Conservation (phyloP, 2,888 invertebrate genomes). For the Endomychus coccineus region DNA sequence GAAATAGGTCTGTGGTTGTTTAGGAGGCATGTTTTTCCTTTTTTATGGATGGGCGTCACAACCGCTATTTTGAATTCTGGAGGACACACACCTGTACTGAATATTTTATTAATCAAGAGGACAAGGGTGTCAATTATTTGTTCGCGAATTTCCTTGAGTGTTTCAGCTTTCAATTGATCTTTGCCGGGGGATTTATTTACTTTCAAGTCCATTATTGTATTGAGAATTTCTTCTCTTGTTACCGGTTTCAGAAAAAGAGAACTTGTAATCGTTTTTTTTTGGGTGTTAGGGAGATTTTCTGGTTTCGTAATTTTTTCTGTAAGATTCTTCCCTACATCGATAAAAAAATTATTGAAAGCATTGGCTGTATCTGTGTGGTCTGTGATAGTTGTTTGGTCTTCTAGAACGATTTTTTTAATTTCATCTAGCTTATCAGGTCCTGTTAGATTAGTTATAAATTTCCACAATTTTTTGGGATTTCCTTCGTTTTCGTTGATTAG, state of each 20-base stretch:
- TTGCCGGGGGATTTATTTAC: constrained; percentile 4
- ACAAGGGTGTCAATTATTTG: too few species aligned
- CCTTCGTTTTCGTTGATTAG: constrained; percentile 3
- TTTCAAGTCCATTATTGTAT: constrained; percentile 3
- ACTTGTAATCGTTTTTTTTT: not conserved
- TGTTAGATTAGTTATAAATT: constrained; percentile 3
- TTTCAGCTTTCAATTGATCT: constrained; percentile 6
- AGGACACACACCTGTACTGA: too few species aligned
- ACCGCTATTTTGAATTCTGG: too few species aligned
- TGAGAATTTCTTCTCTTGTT: constrained; percentile 3
- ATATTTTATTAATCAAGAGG: too few species aligned
- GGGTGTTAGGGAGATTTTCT: constrained; percentile 2
- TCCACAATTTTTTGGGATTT: constrained; percentile 4
- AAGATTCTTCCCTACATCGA: constrained; percentile 4
- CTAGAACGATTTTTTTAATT: constrained; percentile 2
- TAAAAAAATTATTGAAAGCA: constrained; percentile 5
- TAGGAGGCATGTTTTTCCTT: too few species aligned
- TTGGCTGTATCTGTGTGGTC: not conserved
- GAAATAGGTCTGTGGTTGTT: too few species aligned
- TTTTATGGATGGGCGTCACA: too few species aligned
- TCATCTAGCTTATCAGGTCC: constrained; percentile 2
- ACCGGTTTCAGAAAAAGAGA: constrained; percentile 5
- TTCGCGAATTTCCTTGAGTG: constrained; percentile 4
- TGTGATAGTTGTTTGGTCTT: constrained; percentile 3
- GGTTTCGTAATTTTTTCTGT: constrained; percentile 3